A percentile compares a stretch with the other conserved stretches of the same genome.
Conservation (phyloP, 35 echinoderm and acorn worm genomes). For the Heliocidaris erythrogramma region DNA sequence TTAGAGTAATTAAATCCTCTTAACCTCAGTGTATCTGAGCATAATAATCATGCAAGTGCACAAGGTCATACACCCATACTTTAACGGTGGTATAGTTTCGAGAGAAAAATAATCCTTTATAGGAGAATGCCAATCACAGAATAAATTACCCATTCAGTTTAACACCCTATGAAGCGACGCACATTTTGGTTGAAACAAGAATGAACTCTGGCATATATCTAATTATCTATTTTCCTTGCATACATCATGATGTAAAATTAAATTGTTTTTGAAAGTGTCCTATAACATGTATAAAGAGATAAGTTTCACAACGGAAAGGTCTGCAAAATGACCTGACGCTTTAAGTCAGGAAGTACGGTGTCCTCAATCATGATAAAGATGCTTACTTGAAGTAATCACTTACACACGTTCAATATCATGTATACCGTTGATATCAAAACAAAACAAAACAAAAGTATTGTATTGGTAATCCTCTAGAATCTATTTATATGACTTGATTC, state of each 20-base stretch:
- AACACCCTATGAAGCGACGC: background rate
- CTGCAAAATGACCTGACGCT: background rate
- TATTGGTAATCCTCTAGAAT: no score
- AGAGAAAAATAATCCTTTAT: background rate
- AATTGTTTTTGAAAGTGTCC: background rate
- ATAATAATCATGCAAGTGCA: background rate
- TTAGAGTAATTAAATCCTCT: background rate
- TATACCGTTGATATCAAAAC: background rate
- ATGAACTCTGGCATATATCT: background rate
- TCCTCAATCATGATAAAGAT: background rate
- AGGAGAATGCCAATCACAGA: background rate
- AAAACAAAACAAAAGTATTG: background rate
- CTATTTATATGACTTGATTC: no score
- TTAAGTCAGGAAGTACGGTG: background rate
- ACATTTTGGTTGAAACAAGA: background rate
- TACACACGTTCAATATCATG: background rate
- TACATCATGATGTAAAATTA: background rate
- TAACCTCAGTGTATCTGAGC: background rate
- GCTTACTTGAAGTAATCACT: background rate
- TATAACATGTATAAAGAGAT: background rate
- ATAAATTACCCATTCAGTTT: background rate
- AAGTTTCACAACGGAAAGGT: background rate
- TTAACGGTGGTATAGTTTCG: slow-evolving; percentile 3
- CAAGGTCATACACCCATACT: background rate
- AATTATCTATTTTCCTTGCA: background rate